Conservation (phyloP, 2,797 vertebrate species). For the Melanitta fusca region DNA sequence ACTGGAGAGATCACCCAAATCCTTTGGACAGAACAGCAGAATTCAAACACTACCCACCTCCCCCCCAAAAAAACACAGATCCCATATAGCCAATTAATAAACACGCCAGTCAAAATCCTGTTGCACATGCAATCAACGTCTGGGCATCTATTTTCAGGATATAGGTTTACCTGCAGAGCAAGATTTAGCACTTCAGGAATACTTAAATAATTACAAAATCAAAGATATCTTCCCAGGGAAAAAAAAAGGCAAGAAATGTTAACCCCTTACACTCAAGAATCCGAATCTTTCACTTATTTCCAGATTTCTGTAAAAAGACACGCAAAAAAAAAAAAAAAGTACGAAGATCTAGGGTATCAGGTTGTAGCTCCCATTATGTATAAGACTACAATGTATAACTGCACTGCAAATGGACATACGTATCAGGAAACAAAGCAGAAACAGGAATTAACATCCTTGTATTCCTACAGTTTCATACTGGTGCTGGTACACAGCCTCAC, state of each 20-base stretch:
- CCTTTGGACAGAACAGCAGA: background rate
- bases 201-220: background rate
- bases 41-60: background rate
- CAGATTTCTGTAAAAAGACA: background rate
- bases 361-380: background rate
- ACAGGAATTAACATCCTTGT: background rate
- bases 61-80: background rate
- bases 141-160: background rate
- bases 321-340: background rate
- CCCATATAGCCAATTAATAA: background rate
- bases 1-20: background rate
- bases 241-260: background rate
- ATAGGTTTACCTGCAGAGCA: background rate
- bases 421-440: conserved; percentile 5
- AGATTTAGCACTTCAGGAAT: background rate
- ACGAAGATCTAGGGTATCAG: background rate
- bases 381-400: background rate
- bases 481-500: background rate
- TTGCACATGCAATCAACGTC: fast-evolving
- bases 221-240: background rate
- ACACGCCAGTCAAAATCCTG: background rate
- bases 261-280: background rate
- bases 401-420: background rate
- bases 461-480: background rate
- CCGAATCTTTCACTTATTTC: background rate